These are phyloP conservation scores for Ormyrus nitidulus DNA, from an alignment of 2,888 invertebrate species.

Conservation along the genomic window DNA sequence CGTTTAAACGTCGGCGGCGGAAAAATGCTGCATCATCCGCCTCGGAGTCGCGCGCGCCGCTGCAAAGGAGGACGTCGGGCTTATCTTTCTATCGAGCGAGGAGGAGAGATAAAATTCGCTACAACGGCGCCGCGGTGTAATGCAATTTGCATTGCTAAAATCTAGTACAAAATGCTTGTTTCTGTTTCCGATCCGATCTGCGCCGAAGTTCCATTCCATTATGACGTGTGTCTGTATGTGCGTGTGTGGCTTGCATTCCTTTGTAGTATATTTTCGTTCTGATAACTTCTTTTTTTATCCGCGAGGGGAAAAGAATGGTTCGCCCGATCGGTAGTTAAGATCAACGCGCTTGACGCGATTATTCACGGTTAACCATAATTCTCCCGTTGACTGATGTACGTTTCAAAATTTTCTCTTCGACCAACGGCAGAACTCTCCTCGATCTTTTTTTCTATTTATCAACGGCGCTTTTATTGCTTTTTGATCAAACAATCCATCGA, in stretches of 20 bases:
- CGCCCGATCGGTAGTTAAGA: too few relatives aligned
- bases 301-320: not conserved
- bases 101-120: conserved; percentile 39
- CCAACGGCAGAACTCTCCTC: too few relatives aligned
- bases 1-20: conserved; percentile 30
- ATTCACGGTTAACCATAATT: too few relatives aligned
- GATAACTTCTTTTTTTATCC: not conserved
- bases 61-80: conserved; percentile 16
- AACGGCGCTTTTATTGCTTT: too few relatives aligned
- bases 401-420: too few relatives aligned
- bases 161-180: conserved; percentile 51
- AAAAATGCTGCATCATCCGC: conserved; percentile 43
- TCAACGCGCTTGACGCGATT: too few relatives aligned
- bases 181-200: conserved; percentile 26
- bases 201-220: not conserved
- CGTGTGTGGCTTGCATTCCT: not conserved
- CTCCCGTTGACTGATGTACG: too few relatives aligned
- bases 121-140: not conserved
- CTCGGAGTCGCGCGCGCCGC: not conserved
- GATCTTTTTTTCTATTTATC: too few relatives aligned
- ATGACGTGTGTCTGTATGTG: too few relatives aligned
- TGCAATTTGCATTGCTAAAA: conserved; percentile 51
- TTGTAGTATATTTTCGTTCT: not conserved
- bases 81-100: conserved; percentile 40
- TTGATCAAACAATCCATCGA: too few relatives aligned